phyloP scores from a whole-genome alignment of 2,797 vertebrate genomes.

The Peromyscus melanophrys region DNA sequence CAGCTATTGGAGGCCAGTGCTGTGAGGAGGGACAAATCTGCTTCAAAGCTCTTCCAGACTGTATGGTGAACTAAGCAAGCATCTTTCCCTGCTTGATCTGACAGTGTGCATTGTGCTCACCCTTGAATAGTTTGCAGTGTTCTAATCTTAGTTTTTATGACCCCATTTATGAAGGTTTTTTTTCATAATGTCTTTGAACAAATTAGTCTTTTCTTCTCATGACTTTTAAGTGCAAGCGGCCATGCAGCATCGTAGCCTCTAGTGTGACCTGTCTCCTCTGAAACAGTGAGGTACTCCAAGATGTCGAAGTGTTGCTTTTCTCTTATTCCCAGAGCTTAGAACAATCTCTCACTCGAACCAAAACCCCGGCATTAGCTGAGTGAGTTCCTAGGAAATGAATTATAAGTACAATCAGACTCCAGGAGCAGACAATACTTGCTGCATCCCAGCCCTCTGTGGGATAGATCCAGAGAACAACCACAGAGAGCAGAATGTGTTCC shows the following conservation, averaged over 20 bases:
- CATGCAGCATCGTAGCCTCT: neutral
- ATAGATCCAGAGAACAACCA: neutral
- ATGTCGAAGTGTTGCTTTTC: neutral
- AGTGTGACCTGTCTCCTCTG: neutral
- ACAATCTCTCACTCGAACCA: neutral
- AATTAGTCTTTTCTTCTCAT: neutral
- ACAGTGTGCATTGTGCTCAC: neutral
- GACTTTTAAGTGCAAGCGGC: neutral
- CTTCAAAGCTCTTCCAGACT: neutral
- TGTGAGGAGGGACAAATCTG: neutral
- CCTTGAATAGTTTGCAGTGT: neutral
- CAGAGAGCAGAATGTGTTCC: neutral
- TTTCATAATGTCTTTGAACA: neutral
- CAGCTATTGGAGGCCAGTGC: neutral
- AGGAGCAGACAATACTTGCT: neutral
- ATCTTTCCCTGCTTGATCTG: neutral
- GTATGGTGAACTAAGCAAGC: neutral
- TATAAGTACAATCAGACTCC: neutral
- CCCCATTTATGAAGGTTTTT: neutral
- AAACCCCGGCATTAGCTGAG: neutral
- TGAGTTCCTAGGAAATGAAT: neutral
- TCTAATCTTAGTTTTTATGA: neutral
- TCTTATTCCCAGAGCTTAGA: neutral
- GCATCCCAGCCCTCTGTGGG: neutral
- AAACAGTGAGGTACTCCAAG: neutral